Conservation (phyloP, 64 coral and sea anemone species). For the Astreopora myriophthalma region DNA sequence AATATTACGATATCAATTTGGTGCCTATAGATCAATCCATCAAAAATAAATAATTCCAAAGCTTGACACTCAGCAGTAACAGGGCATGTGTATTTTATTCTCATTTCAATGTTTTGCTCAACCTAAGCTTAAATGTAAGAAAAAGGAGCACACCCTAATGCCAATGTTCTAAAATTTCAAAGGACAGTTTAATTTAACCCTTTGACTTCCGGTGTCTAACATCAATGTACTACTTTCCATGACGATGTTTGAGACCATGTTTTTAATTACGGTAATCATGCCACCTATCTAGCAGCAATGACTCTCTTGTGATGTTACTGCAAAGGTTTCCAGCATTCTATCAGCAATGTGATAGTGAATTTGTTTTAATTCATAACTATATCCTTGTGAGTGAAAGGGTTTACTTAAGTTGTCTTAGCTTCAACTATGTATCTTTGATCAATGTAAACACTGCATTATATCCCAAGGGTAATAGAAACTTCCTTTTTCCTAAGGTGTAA, state of each 20-base stretch:
- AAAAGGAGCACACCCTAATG: slow-evolving; percentile 38
- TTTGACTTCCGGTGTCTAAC: slow-evolving; percentile 14
- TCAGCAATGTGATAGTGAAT: slow-evolving; percentile 1
- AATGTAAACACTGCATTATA: slow-evolving; percentile 1
- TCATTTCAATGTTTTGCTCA: slow-evolving; percentile 41
- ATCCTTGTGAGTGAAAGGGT: background rate
- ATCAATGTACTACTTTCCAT: background rate
- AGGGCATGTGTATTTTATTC: slow-evolving; percentile 30
- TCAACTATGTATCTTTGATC: background rate
- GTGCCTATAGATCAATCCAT: slow-evolving; percentile 40
- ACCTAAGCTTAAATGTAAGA: slow-evolving; percentile 20
- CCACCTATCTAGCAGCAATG: background rate
- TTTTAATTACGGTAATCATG: slow-evolving; percentile 13
- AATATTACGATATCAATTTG: slow-evolving; percentile 38
- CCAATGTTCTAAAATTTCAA: slow-evolving; percentile 1
- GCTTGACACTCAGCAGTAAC: slow-evolving; percentile 21
- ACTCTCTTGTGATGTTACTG: background rate
- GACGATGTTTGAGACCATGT: slow-evolving; percentile 30
- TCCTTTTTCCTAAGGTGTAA: background rate
- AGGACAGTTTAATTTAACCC: slow-evolving; percentile 6
- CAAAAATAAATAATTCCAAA: slow-evolving; percentile 37
- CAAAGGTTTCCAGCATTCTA: background rate
- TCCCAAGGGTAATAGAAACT: background rate
- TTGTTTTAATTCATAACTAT: background rate
- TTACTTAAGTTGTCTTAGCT: background rate